A percentile compares a stretch with the other conserved stretches of the same genome.
phyloP scores from a whole-genome alignment of 2,113 vertebrate species.

The Coturnix japonica region DNA sequence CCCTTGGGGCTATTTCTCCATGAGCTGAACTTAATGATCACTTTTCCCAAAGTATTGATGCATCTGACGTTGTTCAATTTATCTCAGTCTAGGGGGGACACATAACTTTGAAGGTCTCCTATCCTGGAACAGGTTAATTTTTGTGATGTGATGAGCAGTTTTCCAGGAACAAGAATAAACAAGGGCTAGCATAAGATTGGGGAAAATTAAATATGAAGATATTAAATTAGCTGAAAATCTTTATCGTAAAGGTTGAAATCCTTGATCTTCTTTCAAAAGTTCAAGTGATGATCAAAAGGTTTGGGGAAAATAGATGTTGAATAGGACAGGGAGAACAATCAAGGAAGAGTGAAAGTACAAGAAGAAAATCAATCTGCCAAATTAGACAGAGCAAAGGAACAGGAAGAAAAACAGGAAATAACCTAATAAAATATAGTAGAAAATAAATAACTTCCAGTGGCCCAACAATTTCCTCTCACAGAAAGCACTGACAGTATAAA shows the following conservation, averaged over 20 bases:
- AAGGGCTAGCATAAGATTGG: not conserved
- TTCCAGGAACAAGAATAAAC: not conserved
- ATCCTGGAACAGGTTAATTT: slow-evolving; percentile 34
- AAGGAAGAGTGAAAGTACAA: slow-evolving; percentile 45
- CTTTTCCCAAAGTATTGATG: slow-evolving; percentile 61
- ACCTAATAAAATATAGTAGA: slow-evolving; percentile 64
- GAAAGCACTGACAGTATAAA: slow-evolving; percentile 41
- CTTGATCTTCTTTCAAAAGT: slow-evolving; percentile 11
- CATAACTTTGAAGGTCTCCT: slow-evolving; percentile 1
- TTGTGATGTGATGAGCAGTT: not conserved
- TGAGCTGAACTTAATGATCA: slow-evolving; percentile 48
- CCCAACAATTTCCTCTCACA: slow-evolving; percentile 67
- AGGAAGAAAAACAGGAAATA: slow-evolving; percentile 74
- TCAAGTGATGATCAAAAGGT: not conserved
- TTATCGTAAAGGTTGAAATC: not conserved
- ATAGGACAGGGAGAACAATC: not conserved
- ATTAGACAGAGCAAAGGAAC: slow-evolving; percentile 66
- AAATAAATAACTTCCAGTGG: slow-evolving; percentile 71
- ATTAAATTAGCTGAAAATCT: not conserved
- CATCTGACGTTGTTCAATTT: slow-evolving; percentile 35
- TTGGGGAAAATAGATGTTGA: not conserved
- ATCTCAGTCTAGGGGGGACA: slow-evolving; percentile 58
- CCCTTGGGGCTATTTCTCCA: slow-evolving; percentile 19
- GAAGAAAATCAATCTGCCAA: slow-evolving; percentile 68
- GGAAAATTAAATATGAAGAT: not conserved